These are phyloP conservation scores for Drepana falcataria DNA, from an alignment of 2,888 invertebrate genomes.

Conservation along the genomic window DNA sequence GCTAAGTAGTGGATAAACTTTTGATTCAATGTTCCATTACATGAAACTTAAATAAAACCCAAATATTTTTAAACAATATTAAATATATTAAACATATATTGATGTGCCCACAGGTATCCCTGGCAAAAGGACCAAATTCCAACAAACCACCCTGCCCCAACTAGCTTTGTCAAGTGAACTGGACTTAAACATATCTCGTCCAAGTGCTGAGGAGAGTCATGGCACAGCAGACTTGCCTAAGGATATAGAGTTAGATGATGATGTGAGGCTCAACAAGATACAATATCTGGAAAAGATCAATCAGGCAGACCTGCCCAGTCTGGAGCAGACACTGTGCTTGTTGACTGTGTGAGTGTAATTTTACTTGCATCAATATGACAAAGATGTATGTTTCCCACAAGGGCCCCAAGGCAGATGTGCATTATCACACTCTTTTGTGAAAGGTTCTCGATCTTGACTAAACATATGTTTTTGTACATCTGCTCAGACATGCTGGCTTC, in stretches of 20 bases:
- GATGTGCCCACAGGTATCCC: conserved; percentile 79
- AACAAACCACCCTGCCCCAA: conserved; percentile 90
- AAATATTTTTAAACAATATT: background rate
- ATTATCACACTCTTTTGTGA: too few relatives aligned
- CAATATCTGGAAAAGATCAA: conserved; percentile 80
- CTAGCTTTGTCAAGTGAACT: conserved; percentile 83
- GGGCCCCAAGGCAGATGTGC: too few relatives aligned
- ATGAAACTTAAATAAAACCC: too few relatives aligned
- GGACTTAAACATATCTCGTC: conserved; percentile 54
- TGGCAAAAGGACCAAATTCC: conserved; percentile 94
- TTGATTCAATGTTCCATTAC: too few relatives aligned
- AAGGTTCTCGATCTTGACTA: too few relatives aligned
- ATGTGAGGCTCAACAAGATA: conserved; percentile 89
- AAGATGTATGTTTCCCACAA: too few relatives aligned
- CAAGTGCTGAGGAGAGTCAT: conserved; percentile 70
- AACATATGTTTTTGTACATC: too few relatives aligned
- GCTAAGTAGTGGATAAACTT: too few relatives aligned
- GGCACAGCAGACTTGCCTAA: conserved; percentile 76
- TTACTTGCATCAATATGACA: conserved; percentile 11
- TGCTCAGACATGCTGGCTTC: too few relatives aligned
- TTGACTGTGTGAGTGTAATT: conserved; percentile 82
- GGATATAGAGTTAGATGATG: conserved; percentile 89
- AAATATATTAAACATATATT: background rate
- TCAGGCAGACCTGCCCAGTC: conserved; percentile 80
- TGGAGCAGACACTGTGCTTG: conserved; percentile 89